These are phyloP conservation scores for Hydropsyche betteni DNA, from an alignment of 2,888 invertebrate genomes.

Conservation along the genomic window DNA sequence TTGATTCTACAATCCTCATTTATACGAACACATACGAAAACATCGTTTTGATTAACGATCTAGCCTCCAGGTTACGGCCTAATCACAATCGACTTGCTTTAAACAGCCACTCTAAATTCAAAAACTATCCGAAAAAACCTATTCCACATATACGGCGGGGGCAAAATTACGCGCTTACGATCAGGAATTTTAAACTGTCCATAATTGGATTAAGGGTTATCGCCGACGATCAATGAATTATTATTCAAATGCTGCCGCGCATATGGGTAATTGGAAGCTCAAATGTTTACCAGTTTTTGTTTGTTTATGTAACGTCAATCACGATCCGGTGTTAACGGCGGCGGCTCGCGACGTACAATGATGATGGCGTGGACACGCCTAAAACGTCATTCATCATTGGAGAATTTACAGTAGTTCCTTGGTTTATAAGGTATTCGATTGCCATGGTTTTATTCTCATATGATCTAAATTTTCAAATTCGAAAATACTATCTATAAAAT, in stretches of 20 bases:
- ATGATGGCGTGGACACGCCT: constrained; percentile 8
- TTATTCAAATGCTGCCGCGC: constrained; percentile 48
- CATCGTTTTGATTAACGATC: constrained; percentile 16
- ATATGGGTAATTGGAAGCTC: constrained; percentile 49
- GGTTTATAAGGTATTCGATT: too few species aligned
- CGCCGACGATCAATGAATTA: constrained; percentile 50
- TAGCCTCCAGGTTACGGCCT: constrained; percentile 41
- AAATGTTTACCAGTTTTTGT: constrained; percentile 51
- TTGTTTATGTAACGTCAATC: constrained; percentile 49
- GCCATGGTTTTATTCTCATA: too few species aligned
- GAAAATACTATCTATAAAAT: too few species aligned
- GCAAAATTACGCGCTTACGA: constrained; percentile 38
- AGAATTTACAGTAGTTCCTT: too few species aligned
- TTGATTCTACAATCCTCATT: background rate
- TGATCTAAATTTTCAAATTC: too few species aligned
- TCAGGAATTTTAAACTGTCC: constrained; percentile 46
- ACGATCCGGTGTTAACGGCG: constrained; percentile 14
- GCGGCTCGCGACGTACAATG: constrained; percentile 9
- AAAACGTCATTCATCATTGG: constrained; percentile 9
- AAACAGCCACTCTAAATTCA: constrained; percentile 51
- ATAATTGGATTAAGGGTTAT: constrained; percentile 50
- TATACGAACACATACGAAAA: constrained; percentile 33
- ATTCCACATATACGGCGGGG: constrained; percentile 14
- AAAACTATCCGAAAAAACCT: constrained; percentile 6
- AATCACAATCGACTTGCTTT: constrained; percentile 37